Evolutionary conservation across 2,113 vertebrate species (phyloP).

Genomic region (Platanista minor): DNA sequence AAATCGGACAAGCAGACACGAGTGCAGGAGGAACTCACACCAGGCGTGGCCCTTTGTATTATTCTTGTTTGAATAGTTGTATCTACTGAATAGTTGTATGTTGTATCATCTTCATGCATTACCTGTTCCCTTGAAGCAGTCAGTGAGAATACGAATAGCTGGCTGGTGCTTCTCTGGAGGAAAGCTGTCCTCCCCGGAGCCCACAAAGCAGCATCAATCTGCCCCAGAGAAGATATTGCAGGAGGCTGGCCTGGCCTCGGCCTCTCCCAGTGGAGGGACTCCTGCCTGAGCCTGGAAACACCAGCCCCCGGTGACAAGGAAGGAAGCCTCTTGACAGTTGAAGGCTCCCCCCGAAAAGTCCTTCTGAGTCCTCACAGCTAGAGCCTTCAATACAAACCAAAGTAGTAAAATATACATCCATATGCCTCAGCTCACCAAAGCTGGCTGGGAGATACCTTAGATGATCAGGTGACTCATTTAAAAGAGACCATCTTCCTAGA

Average conservation of each 20-base stretch:
- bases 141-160: background rate
- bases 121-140: background rate
- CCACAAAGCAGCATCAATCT: background rate
- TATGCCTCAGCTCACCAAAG: background rate
- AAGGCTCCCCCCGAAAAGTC: background rate
- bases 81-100: no score
- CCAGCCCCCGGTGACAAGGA: background rate
- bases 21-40: background rate
- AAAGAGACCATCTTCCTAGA: background rate
- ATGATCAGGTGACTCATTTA: background rate
- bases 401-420: background rate
- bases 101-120: background rate
- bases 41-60: background rate
- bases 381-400: background rate
- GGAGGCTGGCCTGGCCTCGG: background rate
- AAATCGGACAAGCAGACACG: background rate
- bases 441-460: background rate
- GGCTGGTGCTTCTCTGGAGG: background rate
- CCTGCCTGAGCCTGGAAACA: background rate
- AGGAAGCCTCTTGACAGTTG: background rate
- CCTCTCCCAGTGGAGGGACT: background rate
- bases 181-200: background rate
- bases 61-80: background rate
- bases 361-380: background rate
- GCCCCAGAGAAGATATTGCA: background rate